Evolutionary conservation across 2,888 invertebrate species (phyloP).

Genomic region (Sinopyrophorus schimmeli): DNA sequence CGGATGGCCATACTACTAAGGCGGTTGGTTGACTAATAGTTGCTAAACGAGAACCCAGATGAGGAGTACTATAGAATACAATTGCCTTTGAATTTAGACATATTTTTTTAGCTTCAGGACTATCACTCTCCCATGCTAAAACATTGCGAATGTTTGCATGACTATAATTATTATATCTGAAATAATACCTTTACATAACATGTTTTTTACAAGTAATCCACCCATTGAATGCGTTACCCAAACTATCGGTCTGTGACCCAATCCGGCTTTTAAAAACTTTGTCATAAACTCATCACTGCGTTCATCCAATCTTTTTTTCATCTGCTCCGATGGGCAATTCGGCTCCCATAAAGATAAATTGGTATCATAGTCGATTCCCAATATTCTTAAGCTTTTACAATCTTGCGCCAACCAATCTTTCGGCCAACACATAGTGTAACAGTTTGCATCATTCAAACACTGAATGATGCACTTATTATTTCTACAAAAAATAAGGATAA

Average conservation of each 20-base stretch:
- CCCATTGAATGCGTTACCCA: constrained; percentile 98
- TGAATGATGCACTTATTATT: constrained; percentile 22
- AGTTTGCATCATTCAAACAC: constrained; percentile 17
- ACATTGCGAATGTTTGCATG: constrained; percentile 12
- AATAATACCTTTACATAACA: constrained; percentile 67
- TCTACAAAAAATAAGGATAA: constrained; percentile 8
- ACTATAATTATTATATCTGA: background rate
- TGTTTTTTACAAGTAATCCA: constrained; percentile 85
- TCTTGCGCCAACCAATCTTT: constrained; percentile 91
- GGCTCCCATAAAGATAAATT: constrained; percentile 82
- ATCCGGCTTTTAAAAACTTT: constrained; percentile 71
- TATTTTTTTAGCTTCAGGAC: constrained; percentile 60
- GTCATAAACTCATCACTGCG: constrained; percentile 69
- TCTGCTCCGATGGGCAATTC: constrained; percentile 64
- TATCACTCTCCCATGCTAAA: constrained; percentile 51
- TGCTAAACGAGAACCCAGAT: constrained; percentile 81
- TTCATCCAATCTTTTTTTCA: constrained; percentile 63
- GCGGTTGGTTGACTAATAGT: constrained; percentile 74
- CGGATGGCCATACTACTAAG: constrained; percentile 81
- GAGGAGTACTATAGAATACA: constrained; percentile 89
- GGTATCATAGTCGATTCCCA: constrained; percentile 89
- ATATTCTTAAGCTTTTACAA: constrained; percentile 71
- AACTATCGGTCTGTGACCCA: constrained; percentile 81
- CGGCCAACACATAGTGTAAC: constrained; percentile 85
- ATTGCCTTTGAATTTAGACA: constrained; percentile 77